phyloP scores from a whole-genome alignment of 2,797 vertebrate genomes.

The Phaenicophaeus curvirostris region DNA sequence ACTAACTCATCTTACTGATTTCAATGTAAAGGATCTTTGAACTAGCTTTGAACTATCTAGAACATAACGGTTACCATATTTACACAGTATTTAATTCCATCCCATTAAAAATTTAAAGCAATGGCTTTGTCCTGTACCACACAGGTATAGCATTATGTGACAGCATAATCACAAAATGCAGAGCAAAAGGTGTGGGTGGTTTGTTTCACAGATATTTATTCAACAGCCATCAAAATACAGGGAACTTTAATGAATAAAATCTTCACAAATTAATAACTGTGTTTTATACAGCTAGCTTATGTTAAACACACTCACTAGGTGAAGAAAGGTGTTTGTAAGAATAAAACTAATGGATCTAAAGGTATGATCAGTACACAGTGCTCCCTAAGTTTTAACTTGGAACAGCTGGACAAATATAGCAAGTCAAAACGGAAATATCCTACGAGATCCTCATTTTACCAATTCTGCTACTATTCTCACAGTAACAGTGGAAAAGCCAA shows the following conservation, averaged over 20 bases:
- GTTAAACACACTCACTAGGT: neutral
- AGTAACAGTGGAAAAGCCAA: neutral
- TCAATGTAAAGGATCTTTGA: neutral
- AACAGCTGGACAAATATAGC: neutral
- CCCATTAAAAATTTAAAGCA: neutral
- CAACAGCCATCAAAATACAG: neutral
- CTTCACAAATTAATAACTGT: neutral
- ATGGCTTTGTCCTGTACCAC: neutral
- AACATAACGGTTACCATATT: neutral
- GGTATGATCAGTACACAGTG: neutral
- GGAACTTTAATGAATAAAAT: neutral
- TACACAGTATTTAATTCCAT: neutral
- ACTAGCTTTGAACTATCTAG: neutral
- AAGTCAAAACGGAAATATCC: neutral
- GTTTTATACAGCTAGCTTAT: neutral
- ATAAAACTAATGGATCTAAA: neutral
- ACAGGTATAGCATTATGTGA: neutral
- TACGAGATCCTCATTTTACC: neutral
- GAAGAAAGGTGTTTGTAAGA: neutral
- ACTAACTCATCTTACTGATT: neutral
- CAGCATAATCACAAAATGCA: neutral
- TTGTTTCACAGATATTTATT: neutral
- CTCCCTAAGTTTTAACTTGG: neutral
- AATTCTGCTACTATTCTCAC: neutral
- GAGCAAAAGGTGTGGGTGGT: neutral